Percentiles rank a stretch among this genome's conserved stretches.
phyloP scores from a whole-genome alignment of 2,888 invertebrate genomes.

The Hirtodrosophila trivittata region DNA sequence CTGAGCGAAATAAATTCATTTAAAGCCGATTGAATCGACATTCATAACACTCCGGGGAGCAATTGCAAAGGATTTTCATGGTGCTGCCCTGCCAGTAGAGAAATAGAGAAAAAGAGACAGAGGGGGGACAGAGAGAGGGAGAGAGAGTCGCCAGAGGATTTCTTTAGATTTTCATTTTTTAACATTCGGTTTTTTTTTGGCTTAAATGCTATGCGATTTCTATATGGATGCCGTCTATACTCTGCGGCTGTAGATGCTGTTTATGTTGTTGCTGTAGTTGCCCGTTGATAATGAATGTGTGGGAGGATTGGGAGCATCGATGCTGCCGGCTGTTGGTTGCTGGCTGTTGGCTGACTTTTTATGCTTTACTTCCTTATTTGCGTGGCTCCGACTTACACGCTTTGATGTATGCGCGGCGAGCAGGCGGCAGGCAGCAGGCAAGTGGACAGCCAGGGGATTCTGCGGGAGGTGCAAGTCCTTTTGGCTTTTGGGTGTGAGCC shows the following conservation, averaged over 20 bases:
- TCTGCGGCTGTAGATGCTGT: conserved; percentile 18
- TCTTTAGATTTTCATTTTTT: conserved; percentile 75
- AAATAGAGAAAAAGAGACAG: too few relatives aligned
- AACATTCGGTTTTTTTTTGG: conserved; percentile 47
- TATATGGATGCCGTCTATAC: conserved; percentile 53
- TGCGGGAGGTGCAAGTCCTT: not conserved
- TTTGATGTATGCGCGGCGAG: conserved; percentile 74
- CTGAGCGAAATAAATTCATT: conserved; percentile 81
- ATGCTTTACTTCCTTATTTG: conserved; percentile 72
- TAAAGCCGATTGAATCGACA: conserved; percentile 82
- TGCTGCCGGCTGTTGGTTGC: conserved; percentile 44
- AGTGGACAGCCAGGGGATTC: conserved; percentile 50
- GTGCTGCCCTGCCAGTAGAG: conserved; percentile 53
- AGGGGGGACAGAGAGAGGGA: too few relatives aligned
- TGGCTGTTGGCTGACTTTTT: conserved; percentile 66
- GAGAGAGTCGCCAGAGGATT: conserved; percentile 69
- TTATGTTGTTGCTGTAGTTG: conserved; percentile 42
- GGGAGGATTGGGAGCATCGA: conserved; percentile 45
- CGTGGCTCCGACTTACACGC: conserved; percentile 70
- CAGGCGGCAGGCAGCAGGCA: conserved; percentile 58
- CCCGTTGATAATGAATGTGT: conserved; percentile 71
- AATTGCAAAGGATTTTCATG: conserved; percentile 81
- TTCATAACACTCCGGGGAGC: conserved; percentile 82
- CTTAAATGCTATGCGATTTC: conserved; percentile 64
- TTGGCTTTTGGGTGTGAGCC: conserved; percentile 8